These are phyloP conservation scores for Amphimallon solstitiale DNA, from an alignment of 2,888 invertebrate species.

Conservation along the genomic window DNA sequence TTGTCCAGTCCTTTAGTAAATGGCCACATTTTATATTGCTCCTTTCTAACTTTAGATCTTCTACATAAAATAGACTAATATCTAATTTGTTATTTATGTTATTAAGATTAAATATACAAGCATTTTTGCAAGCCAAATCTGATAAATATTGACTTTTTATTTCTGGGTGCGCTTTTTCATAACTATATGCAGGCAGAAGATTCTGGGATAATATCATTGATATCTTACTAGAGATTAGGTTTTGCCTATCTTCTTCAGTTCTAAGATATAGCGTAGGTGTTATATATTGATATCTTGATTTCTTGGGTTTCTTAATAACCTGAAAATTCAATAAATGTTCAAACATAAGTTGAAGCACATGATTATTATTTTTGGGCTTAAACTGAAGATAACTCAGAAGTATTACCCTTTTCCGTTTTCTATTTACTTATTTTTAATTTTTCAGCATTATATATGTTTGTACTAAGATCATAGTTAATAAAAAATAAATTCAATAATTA, in stretches of 20 bases:
- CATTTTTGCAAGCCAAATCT: slow-evolving; percentile 32
- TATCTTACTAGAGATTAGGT: slow-evolving; percentile 56
- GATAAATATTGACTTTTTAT: slow-evolving; percentile 44
- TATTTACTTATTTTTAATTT: too few species aligned
- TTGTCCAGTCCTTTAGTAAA: slow-evolving; percentile 70
- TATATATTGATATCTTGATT: slow-evolving; percentile 56
- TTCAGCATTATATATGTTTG: too few species aligned
- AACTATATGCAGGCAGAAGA: neutral
- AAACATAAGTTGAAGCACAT: too few species aligned
- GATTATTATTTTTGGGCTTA: too few species aligned
- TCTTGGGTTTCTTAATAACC: slow-evolving; percentile 49
- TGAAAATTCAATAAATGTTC: slow-evolving; percentile 42
- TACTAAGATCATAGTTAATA: too few species aligned
- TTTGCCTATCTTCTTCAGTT: slow-evolving; percentile 56
- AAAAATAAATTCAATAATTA: slow-evolving; percentile 11
- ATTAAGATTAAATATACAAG: slow-evolving; percentile 41
- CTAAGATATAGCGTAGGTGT: slow-evolving; percentile 57
- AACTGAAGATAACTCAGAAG: too few species aligned
- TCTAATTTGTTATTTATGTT: slow-evolving; percentile 35
- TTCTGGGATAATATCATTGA: slow-evolving; percentile 50
- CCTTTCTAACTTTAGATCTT: slow-evolving; percentile 59
- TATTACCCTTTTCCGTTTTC: too few species aligned
- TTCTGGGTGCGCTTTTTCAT: slow-evolving; percentile 23
- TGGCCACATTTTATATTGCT: slow-evolving; percentile 61
- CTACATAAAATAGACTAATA: slow-evolving; percentile 46